Conservation (phyloP, 1,140 invertebrate species). For the Trichonephila clavata region DNA sequence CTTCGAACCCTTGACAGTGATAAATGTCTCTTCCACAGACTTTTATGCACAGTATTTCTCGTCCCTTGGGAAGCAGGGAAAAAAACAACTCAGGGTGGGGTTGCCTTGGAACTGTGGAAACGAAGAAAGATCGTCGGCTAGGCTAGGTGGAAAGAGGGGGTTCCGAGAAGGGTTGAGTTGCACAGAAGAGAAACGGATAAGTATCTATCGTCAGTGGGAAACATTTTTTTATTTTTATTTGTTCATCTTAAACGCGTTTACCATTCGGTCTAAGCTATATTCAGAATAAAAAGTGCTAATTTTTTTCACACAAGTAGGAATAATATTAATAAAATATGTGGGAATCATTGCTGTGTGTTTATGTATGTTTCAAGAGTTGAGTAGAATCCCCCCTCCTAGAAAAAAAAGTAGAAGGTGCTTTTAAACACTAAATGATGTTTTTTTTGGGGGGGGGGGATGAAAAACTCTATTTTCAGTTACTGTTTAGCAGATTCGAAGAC, state of each 20-base stretch:
- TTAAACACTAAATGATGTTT: too few species aligned
- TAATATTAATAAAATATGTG: background rate
- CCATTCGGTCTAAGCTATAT: background rate
- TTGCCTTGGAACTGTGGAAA: background rate
- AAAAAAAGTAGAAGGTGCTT: too few species aligned
- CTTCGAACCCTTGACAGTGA: conserved; percentile 26
- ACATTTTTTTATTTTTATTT: background rate
- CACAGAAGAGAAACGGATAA: background rate
- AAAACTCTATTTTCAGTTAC: too few species aligned
- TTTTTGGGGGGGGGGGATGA: too few species aligned
- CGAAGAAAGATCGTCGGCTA: conserved; percentile 20
- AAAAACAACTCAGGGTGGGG: conserved; percentile 9
- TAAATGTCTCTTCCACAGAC: conserved; percentile 20
- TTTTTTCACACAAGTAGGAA: background rate
- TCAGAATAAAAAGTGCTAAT: background rate
- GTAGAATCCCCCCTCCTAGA: too few species aligned
- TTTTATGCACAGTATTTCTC: conserved; percentile 16
- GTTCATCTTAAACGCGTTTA: background rate
- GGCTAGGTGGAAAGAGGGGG: background rate
- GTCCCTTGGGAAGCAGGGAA: background rate
- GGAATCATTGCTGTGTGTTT: too few species aligned
- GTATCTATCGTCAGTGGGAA: conserved; percentile 13
- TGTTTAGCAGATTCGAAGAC: too few species aligned
- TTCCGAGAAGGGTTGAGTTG: conserved; percentile 8
- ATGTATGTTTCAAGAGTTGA: too few species aligned